Conservation (phyloP, 2,888 invertebrate genomes). For the Ptilodon capucinus region DNA sequence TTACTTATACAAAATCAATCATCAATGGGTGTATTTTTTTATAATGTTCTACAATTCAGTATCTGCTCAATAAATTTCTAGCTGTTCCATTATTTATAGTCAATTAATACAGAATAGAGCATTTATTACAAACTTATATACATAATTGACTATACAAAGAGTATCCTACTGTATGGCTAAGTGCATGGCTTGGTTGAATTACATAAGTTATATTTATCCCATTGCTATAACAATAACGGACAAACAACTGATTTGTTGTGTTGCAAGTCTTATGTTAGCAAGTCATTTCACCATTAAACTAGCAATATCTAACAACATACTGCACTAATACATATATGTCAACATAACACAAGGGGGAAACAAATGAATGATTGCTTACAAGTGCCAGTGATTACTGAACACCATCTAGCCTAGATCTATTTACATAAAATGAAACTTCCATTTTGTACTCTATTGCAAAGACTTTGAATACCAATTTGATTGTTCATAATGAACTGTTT, state of each 20-base stretch:
- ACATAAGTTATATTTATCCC: too few species aligned
- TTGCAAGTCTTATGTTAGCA: too few species aligned
- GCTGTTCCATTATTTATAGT: neutral
- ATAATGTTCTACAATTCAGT: too few species aligned
- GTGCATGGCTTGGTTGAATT: too few species aligned
- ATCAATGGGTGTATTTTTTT: too few species aligned
- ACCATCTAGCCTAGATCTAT: slow-evolving; percentile 23
- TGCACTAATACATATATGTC: slow-evolving; percentile 17
- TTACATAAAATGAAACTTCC: neutral
- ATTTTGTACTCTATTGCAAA: neutral
- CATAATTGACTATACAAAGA: neutral
- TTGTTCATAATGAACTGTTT: neutral
- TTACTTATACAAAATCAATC: neutral
- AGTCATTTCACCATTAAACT: too few species aligned
- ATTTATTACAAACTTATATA: neutral
- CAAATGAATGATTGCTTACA: slow-evolving; percentile 79
- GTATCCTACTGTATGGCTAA: neutral
- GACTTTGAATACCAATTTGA: neutral
- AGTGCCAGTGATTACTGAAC: slow-evolving; percentile 62
- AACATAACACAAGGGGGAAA: slow-evolving; percentile 45
- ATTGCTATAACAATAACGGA: too few species aligned
- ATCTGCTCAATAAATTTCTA: too few species aligned
- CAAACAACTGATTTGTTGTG: too few species aligned
- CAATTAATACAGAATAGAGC: too few species aligned
- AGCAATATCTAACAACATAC: slow-evolving; percentile 1